Base-by-base conservation (phyloP, 2,888 invertebrate genomes). In the Dynastes maya region DNA sequence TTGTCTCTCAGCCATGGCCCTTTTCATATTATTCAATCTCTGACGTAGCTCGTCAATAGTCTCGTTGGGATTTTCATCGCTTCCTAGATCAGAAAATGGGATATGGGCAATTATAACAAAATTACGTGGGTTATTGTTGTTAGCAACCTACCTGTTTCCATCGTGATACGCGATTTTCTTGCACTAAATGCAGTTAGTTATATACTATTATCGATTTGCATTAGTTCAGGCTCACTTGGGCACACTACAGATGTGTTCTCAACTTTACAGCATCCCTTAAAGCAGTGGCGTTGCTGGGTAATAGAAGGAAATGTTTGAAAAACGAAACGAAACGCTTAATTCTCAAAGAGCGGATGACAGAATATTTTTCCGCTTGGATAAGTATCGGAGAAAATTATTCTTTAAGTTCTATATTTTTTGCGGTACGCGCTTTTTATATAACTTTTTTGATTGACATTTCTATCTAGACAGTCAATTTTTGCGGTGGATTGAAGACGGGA, bases 41-140 rank as follows among this genome's bases (percentile, higher is more conserved):
- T 94, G 93, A 78, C 95, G 93, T 61, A 96, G 88, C 84, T 96
- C 95, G 85, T 96, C 96, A 74, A 96, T 95, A 0, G 95, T 94
- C 86, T 96, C 95, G 55, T 88, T 88, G 9, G 78, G 75, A 37
- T 74, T 79, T 68, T 77, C 77, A 3, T 72, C 61, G 22, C 11
- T 22, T 40, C 27, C 76, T 76, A 16, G 9, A 58, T n/a, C 2
- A 32, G 11, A 11, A 58, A 72, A 32, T 13, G 45, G 8, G 9
- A 53, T 40, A 71, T 53, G 5, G 53, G 6, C 53, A 53, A 32
- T 71, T 22, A 71, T 53, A 16, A 53, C 9, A 2, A 27, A 49
- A 27, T 53, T 53, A 32, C 49, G 29, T 55, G 55, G 53, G 2
- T 53, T 13, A 13, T 53, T 53, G 22, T 53, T 16, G 49, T 27